phyloP scores from a whole-genome alignment of 2,797 vertebrate genomes.

The Enteromius afrohamiltoni region DNA sequence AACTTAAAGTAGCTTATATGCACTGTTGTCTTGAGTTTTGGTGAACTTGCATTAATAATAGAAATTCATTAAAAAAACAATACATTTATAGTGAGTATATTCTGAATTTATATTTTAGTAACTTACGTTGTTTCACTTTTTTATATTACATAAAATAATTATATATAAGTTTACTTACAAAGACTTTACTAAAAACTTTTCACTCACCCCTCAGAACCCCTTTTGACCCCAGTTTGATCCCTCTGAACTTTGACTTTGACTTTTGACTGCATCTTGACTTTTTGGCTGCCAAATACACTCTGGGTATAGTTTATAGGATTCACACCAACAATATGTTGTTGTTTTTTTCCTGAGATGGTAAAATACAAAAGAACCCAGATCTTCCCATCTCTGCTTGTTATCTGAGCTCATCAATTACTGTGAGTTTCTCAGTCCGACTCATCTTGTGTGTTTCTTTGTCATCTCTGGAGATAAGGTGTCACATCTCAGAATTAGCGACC shows the following conservation, averaged over 20 bases:
- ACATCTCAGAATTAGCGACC: constrained; percentile 61
- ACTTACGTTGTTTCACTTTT: neutral
- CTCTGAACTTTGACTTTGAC: neutral
- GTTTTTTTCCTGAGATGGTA: constrained; percentile 21
- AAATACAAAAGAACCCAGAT: constrained; percentile 47
- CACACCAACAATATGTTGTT: constrained; percentile 42
- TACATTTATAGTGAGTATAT: neutral
- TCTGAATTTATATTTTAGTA: neutral
- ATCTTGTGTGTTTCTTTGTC: constrained; percentile 54
- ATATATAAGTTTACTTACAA: neutral
- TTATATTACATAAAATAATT: neutral
- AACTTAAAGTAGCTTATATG: neutral
- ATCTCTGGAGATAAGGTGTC: constrained; percentile 67
- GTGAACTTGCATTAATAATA: neutral
- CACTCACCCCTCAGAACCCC: neutral
- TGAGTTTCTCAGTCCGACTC: constrained; percentile 44
- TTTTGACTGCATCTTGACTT: neutral
- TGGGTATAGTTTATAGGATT: neutral
- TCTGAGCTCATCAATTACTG: constrained; percentile 70
- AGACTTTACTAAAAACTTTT: too few relatives aligned
- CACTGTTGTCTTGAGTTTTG: neutral
- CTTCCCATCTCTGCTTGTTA: constrained; percentile 63
- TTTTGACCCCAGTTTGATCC: neutral
- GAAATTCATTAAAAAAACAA: neutral
- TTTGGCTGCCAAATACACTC: neutral